Evolutionary conservation across 2,888 invertebrate genomes (phyloP), one percentile per base, ranked within the genome.

Genomic region (Lasioglossum figueresi): DNA sequence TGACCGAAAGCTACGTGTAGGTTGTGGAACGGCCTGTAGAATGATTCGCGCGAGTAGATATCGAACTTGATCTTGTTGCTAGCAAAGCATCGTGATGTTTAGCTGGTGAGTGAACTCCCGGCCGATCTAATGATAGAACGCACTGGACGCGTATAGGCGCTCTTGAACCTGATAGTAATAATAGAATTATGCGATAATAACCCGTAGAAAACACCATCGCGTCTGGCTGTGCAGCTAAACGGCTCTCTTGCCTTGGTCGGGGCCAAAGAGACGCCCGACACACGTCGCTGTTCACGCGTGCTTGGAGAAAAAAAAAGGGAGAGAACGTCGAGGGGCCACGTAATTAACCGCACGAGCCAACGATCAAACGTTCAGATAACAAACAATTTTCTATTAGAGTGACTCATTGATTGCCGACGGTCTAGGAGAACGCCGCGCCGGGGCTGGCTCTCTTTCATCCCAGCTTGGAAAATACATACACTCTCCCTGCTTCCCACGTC

Each of bases 101-200:
- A 66, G 48, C 80, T 84, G 88, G 88, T 86, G 86, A 88, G 66
- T 89, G 89, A 90, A 90, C 89, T 86, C 87, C 78, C 78, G 59
- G 52, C 59, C 59, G 82, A 83, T 90, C 88, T 90, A 90, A 90
- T 90, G 85, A 90, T 90, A 90, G 91, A 91, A 88, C 80, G 76
- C 76, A 71, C 40, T 82, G 79, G 82, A 81, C 82, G 82, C 79
- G 79, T 84, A 79, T 73, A 75, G 76, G 56, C 78, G 84, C 81
- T 86, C 90, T 90, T 90, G 90, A 90, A 90, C 91, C 87, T 91
- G 91, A 84, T 85, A 86, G 80, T 91, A 90, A 90, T 90, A 90
- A 91, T 90, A 89, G 89, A 88, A 88, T 89, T 76, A 79, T 71
- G 84, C 88, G 81, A 83, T 89, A 86, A 88, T 86, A 86, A 90